Conservation (phyloP, 2,797 vertebrate species). For the Liparis tanakae region DNA sequence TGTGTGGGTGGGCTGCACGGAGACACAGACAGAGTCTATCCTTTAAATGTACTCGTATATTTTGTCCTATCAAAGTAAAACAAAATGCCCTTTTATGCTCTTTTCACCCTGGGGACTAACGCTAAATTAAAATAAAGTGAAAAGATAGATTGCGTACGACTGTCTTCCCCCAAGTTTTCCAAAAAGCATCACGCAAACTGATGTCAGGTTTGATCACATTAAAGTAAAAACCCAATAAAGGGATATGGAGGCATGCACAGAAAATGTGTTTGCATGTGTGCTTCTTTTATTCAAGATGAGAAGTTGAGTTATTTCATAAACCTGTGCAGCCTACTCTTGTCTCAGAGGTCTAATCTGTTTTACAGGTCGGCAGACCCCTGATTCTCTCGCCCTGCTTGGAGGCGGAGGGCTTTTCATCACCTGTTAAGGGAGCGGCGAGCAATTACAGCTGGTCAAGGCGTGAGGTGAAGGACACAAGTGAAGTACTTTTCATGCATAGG, state of each 20-base stretch:
- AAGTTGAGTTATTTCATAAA: constrained; percentile 22
- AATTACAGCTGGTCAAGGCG: constrained; percentile 43
- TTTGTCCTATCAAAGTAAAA: background rate
- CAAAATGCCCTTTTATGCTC: background rate
- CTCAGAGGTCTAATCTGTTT: constrained; percentile 48
- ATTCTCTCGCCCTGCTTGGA: constrained; percentile 41
- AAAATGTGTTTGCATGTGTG: constrained; percentile 25
- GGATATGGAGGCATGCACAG: too few relatives aligned
- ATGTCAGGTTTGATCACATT: background rate
- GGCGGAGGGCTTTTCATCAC: constrained; percentile 47
- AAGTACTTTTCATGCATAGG: constrained; percentile 40
- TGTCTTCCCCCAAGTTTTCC: background rate
- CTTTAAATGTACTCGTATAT: background rate
- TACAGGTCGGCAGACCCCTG: constrained; percentile 42
- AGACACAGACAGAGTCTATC: constrained; percentile 21
- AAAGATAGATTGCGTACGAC: background rate
- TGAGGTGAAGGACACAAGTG: constrained; percentile 39
- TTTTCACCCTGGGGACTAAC: background rate
- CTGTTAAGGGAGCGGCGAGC: constrained; percentile 43
- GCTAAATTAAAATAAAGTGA: background rate
- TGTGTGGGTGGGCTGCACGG: constrained; percentile 93
- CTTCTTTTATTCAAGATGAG: constrained; percentile 24
- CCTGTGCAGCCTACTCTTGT: constrained; percentile 32
- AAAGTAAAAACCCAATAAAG: background rate
- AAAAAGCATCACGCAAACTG: background rate